Percentiles rank a stretch among this genome's conserved stretches.
These are phyloP conservation scores for Selene dorsalis DNA, from an alignment of 2,797 vertebrate species.

Conservation along the genomic window DNA sequence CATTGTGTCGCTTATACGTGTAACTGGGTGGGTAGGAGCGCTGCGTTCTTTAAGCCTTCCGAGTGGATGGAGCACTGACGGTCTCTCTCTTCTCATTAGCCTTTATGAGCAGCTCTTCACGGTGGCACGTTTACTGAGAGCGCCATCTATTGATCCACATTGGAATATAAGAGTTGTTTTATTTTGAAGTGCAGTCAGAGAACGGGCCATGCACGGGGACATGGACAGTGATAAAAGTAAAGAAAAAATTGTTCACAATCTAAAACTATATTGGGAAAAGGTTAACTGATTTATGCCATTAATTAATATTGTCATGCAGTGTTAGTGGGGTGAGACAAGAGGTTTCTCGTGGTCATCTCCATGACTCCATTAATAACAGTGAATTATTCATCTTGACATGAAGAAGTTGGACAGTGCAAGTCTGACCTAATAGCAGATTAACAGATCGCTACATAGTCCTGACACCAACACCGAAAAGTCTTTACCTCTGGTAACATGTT, in stretches of 20 bases:
- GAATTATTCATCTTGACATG: background rate
- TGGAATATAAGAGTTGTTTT: background rate
- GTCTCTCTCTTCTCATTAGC: constrained; percentile 18
- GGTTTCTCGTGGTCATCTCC: too few relatives aligned
- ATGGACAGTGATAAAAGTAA: background rate
- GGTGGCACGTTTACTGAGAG: constrained; percentile 39
- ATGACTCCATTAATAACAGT: background rate
- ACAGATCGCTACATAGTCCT: background rate
- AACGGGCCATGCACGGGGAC: background rate
- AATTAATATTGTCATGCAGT: too few relatives aligned
- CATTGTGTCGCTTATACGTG: background rate
- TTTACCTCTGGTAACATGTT: background rate
- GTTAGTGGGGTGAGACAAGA: too few relatives aligned
- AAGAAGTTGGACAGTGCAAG: background rate
- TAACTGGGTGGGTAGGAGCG: background rate
- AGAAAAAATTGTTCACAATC: background rate
- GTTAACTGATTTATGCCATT: background rate
- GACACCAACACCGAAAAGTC: background rate
- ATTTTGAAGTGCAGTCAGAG: background rate
- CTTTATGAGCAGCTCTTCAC: background rate
- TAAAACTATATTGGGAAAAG: background rate
- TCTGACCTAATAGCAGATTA: background rate
- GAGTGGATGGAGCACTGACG: constrained; percentile 41
- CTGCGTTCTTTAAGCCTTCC: constrained; percentile 29
- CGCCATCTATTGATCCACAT: constrained; percentile 68